Conservation (phyloP, 1,140 invertebrate species). For the Drosophila mauritiana region DNA sequence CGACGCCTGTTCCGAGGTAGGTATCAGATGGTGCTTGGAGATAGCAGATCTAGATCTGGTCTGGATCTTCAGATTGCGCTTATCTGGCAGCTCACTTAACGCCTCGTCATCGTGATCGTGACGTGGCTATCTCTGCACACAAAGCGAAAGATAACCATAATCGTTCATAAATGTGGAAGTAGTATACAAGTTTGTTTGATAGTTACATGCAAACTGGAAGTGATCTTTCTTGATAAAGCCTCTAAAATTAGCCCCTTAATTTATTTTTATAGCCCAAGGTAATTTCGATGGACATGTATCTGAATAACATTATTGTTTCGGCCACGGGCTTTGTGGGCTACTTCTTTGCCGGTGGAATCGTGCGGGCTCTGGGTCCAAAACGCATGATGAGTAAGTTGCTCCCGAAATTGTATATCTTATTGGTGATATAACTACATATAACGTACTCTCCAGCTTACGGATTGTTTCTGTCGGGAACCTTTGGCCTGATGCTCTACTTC, state of each 20-base stretch:
- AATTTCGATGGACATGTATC: slow-evolving; percentile 85
- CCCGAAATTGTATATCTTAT: not conserved
- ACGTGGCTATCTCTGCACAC: slow-evolving; percentile 5
- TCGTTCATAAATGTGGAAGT: not conserved
- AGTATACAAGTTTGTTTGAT: slow-evolving; percentile 1
- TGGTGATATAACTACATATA: not conserved
- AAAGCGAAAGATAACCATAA: slow-evolving; percentile 3
- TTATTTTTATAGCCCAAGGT: slow-evolving; percentile 43
- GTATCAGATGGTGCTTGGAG: slow-evolving; percentile 12
- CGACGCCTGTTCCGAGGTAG: slow-evolving; percentile 53
- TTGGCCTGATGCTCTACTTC: slow-evolving; percentile 84
- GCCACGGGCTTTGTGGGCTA: slow-evolving; percentile 85
- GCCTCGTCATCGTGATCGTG: slow-evolving; percentile 16
- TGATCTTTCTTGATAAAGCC: too few species aligned
- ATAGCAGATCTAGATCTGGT: not conserved
- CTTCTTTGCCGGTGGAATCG: slow-evolving; percentile 84
- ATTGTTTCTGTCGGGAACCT: slow-evolving; percentile 74
- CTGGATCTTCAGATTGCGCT: not conserved
- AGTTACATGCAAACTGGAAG: slow-evolving; percentile 22
- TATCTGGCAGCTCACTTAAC: slow-evolving; percentile 9
- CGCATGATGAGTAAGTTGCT: slow-evolving; percentile 77
- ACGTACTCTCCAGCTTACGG: slow-evolving; percentile 68
- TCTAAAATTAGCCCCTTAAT: not conserved
- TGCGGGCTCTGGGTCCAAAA: slow-evolving; percentile 85
- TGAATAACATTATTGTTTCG: slow-evolving; percentile 86